Evolutionary conservation across 2,888 invertebrate species (phyloP), one percentile per base, ranked within the genome.

Genomic region (Trypoxylon attenuatum): DNA sequence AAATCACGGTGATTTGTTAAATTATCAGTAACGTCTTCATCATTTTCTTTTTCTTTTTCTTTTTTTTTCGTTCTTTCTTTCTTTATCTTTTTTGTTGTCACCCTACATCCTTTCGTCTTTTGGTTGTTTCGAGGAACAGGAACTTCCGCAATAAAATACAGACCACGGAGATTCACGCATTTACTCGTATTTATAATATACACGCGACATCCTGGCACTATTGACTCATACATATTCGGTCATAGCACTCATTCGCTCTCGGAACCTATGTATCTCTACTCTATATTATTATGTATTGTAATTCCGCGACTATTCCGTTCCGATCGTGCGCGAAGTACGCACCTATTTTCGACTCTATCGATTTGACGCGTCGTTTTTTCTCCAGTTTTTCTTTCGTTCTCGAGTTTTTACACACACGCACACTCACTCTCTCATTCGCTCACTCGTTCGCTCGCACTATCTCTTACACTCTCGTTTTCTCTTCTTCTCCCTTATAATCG

Each of bases 81-180:
- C 6, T 33, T 6, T 13, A 41, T 22, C 22, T 22, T 13, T 22
- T 6, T 23, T 18, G 22, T 23, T 10, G 25, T 16, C 33, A 6
- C 43, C 33, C 33, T 38, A 19, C 29, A 21, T 22, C 62, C 47
- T 38, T 45, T 60, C 66, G 41, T 69, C 63, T 66, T 71, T 53
- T 50, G 54, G 51, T 50, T 60, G 55, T 62, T 75, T 81, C 79
- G 80, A 83, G 82, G 83, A 84, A 83, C 78, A 84, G 84, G 83
- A 85, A 85, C 84, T 82, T 85, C 81, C 85, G 52, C 63, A 61
- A 82, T 82, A 80, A 82, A 82, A 81, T 81, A 84, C 81, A 81
- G 77, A 82, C 76, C 79, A 80, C 78, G 65, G 63, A 78, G 75
- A 79, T 76, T 74, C 76, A 77, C 76, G 69, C 75, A 75, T 63